Base-by-base conservation (phyloP, 1,140 invertebrate species). In the Lanistes nyassanus region DNA sequence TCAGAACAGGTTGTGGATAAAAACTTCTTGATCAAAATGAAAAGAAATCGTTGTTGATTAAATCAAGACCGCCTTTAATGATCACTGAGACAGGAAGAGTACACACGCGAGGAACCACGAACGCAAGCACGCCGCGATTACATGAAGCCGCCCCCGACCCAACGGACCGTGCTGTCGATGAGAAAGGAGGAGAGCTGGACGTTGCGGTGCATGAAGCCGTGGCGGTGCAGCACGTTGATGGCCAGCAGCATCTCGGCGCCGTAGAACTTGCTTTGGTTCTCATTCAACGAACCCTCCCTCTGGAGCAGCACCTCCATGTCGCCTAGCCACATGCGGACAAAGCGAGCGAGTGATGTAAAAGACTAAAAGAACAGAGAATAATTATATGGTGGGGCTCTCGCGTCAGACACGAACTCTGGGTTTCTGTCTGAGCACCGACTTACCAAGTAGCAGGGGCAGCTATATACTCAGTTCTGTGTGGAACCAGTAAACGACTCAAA, bases 181-280 rank as follows among this genome's bases (percentile, higher is more conserved):
- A 72, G 70, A 36, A 72, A 72, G 55, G 29, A 42, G 55, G 4
- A 7, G 19, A 56, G 70, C 37, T 58, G 56, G 23, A 72, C 11
- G 70, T 72, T 72, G 34, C 70, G 55, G 55, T 72, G 70, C 70
- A 72, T 72, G n/a, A 58, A 72, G 70, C 70, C 70, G 56, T 72
- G n/a, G 23, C 70, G 70, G 56, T 72, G 70, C 0, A 72, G 51
- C 9, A 42, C 56, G 56, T 62, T 72, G 56, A 72, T 72, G n/a
- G 34, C 55, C 55, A 72, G 36, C 70, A 72, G 55, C 70, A 72
- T 72, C 37, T 72, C 70, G 6, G 70, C 70, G 34, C 70, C 70
- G 56, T 72, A 72, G 36, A 72, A 37, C 55, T 37, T 60, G 34
- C 34, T 37, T 55, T 72, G 53, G 55, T 39, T 23, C 70, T 72